Conservation (phyloP, 2,113 vertebrate species). For the Erythrolamprus reginae region DNA sequence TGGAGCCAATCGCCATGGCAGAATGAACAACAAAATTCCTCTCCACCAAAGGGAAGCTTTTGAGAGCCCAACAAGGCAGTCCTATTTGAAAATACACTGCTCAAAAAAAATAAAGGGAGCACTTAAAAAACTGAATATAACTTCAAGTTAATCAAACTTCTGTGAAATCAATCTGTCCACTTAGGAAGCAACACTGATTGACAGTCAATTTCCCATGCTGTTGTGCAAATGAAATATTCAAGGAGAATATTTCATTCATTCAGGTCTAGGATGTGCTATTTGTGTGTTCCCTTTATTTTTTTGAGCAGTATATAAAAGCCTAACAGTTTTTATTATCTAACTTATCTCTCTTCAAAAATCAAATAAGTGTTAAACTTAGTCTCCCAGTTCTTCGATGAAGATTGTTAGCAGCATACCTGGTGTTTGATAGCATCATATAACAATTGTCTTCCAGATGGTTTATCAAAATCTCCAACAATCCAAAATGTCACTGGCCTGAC, state of each 20-base stretch:
- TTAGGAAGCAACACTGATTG: too few relatives aligned
- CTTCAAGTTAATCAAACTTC: too few relatives aligned
- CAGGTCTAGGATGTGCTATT: too few relatives aligned
- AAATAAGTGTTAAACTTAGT: not conserved
- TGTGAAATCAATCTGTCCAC: too few relatives aligned
- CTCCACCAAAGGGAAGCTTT: not conserved
- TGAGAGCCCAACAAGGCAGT: not conserved
- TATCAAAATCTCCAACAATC: slow-evolving; percentile 95
- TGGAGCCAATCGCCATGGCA: not conserved
- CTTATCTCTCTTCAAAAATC: not conserved
- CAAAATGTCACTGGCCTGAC: slow-evolving; percentile 96
- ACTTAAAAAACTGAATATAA: too few relatives aligned
- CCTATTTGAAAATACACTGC: not conserved
- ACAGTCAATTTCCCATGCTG: too few relatives aligned
- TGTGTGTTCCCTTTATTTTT: too few relatives aligned
- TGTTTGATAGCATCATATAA: slow-evolving; percentile 95
- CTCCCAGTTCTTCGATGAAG: not conserved
- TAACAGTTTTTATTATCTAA: not conserved
- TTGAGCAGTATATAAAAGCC: too few relatives aligned
- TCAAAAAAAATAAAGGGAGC: too few relatives aligned
- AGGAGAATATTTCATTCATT: too few relatives aligned
- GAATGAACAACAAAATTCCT: not conserved
- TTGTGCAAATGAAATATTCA: too few relatives aligned
- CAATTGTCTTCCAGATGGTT: slow-evolving; percentile 85
- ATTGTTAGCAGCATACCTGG: slow-evolving; percentile 71